Conservation (phyloP, 2,888 invertebrate species). For the Caenorhabditis sinica region DNA sequence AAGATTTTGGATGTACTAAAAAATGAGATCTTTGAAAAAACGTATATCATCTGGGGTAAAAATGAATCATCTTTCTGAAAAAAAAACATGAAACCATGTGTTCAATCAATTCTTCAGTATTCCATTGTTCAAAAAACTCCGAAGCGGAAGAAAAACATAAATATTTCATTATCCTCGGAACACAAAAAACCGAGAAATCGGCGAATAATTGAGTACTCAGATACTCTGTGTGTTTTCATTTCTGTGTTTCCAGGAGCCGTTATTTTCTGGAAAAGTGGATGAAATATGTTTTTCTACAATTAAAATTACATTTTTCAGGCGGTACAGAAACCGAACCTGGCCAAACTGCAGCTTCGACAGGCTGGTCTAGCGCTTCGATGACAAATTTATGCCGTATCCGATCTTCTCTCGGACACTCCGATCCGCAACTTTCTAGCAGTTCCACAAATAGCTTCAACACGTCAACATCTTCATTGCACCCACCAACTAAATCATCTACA, state of each 20-base stretch:
- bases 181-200: slow-evolving; percentile 13
- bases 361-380: slow-evolving; percentile 72
- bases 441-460: slow-evolving; percentile 57
- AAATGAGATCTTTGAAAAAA: not conserved
- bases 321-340: slow-evolving; percentile 35
- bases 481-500: slow-evolving; percentile 47
- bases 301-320: slow-evolving; percentile 16
- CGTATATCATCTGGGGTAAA: not conserved
- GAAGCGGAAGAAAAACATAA: slow-evolving; percentile 9
- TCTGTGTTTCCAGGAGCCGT: not conserved
- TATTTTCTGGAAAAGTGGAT: no score
- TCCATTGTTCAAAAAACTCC: slow-evolving; percentile 11
- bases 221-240: not conserved
- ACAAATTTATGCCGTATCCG: slow-evolving; percentile 74
- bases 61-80: not conserved
- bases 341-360: slow-evolving; percentile 52
- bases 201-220: slow-evolving; percentile 1
- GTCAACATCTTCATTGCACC: slow-evolving; percentile 53
- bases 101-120: slow-evolving; percentile 4
- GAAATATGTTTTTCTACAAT: no score
- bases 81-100: not conserved
- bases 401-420: slow-evolving; percentile 82
- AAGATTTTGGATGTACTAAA: slow-evolving; percentile 12
- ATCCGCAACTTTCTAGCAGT: slow-evolving; percentile 79
- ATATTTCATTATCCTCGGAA: slow-evolving; percentile 11